phyloP scores from a whole-genome alignment of 2,797 vertebrate species.

The Phalloptychus januarius region DNA sequence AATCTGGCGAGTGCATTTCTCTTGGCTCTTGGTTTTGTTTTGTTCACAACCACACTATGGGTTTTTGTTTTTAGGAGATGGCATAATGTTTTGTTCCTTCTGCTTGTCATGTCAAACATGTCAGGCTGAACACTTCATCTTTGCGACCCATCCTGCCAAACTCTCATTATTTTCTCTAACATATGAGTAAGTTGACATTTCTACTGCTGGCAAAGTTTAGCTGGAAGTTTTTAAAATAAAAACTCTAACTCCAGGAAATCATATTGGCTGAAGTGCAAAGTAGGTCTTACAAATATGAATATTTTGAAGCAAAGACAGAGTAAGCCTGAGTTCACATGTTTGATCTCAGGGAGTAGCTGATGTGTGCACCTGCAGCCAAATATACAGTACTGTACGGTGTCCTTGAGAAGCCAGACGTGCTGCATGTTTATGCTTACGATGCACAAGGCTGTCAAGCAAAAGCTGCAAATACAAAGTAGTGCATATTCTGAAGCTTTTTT shows the following conservation, averaged over 20 bases:
- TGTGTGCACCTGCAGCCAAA: constrained; percentile 13
- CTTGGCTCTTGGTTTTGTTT: constrained; percentile 47
- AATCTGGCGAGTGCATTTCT: constrained; percentile 57
- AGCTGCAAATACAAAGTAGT: constrained; percentile 18
- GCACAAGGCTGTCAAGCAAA: constrained; percentile 14
- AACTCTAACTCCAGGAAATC: constrained; percentile 3
- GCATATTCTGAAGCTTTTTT: background rate
- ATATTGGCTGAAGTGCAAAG: constrained; percentile 2
- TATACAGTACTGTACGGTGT: constrained; percentile 18
- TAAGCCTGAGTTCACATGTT: constrained; percentile 17
- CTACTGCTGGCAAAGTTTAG: constrained; percentile 18
- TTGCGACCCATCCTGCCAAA: constrained; percentile 35
- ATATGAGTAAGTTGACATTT: constrained; percentile 28
- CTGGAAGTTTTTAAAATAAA: constrained; percentile 13
- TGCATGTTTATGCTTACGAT: constrained; percentile 11
- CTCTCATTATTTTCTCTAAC: constrained; percentile 46
- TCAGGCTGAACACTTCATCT: constrained; percentile 50
- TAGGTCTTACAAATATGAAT: constrained; percentile 2
- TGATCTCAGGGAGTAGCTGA: constrained; percentile 20
- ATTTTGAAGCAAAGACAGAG: constrained; percentile 1
- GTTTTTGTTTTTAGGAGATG: constrained; percentile 54
- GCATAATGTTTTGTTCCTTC: constrained; percentile 60
- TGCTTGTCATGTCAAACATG: constrained; percentile 47
- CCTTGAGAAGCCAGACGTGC: constrained; percentile 27
- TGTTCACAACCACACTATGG: constrained; percentile 39